These are phyloP conservation scores for Temnothorax rugatulus DNA, from an alignment of 2,888 invertebrate genomes.

Conservation along the genomic window DNA sequence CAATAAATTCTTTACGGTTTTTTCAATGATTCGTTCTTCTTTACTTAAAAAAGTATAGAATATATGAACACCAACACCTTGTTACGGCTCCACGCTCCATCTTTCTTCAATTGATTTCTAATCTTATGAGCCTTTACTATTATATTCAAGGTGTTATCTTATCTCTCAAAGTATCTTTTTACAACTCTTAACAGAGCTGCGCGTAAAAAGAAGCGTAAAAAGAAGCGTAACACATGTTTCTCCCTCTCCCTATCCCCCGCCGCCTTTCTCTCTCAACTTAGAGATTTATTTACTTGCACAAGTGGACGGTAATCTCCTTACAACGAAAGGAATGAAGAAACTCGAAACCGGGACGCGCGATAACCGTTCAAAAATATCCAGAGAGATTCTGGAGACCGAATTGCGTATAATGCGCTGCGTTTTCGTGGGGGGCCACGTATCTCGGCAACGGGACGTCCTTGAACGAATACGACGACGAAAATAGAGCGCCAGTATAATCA, in stretches of 20 bases:
- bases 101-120: too few relatives aligned
- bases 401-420: neutral
- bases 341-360: neutral
- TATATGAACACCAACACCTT: too few relatives aligned
- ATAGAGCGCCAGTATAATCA: conserved; percentile 22
- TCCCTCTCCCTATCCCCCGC: neutral
- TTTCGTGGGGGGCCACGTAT: neutral
- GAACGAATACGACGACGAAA: conserved; percentile 5
- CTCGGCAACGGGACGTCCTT: neutral
- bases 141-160: neutral
- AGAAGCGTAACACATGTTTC: neutral
- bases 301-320: neutral
- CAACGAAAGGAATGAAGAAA: neutral
- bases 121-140: too few relatives aligned
- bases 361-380: neutral
- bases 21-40: too few relatives aligned
- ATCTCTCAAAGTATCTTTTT: neutral
- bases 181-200: neutral
- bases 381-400: neutral
- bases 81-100: too few relatives aligned
- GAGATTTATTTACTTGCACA: neutral
- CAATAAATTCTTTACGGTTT: too few relatives aligned
- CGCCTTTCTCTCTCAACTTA: neutral
- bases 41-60: too few relatives aligned
- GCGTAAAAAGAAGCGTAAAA: neutral